Evolutionary conservation across 2,888 invertebrate genomes (phyloP).

Genomic region (Pachliopta kotzebuea): DNA sequence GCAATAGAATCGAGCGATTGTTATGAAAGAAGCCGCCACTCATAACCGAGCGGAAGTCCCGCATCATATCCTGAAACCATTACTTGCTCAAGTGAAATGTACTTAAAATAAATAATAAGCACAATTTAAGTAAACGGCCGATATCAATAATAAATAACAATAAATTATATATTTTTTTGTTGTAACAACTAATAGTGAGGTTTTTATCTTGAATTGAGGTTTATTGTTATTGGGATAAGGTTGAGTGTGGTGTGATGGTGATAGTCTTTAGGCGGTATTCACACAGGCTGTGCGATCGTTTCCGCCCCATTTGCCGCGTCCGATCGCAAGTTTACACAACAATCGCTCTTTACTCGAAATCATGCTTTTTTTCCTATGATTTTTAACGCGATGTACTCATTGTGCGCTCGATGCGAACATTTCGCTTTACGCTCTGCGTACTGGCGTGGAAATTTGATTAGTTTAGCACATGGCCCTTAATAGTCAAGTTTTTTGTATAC

Average conservation of each 20-base stretch:
- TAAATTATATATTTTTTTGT: constrained; percentile 39
- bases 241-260: constrained; percentile 22
- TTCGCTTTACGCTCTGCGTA: constrained; percentile 51
- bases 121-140: constrained; percentile 44
- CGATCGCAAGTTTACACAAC: constrained; percentile 77
- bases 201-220: constrained; percentile 17
- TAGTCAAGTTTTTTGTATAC: constrained; percentile 48
- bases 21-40: constrained; percentile 51
- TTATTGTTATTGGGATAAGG: constrained; percentile 20
- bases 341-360: constrained; percentile 70
- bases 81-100: constrained; percentile 45
- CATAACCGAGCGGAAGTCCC: constrained; percentile 62
- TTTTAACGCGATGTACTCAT: constrained; percentile 66
- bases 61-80: constrained; percentile 65
- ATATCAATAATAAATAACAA: constrained; percentile 41
- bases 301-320: constrained; percentile 75
- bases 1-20: constrained; percentile 52
- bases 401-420: constrained; percentile 50
- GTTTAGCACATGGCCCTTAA: constrained; percentile 67
- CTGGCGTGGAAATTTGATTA: constrained; percentile 76
- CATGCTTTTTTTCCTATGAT: constrained; percentile 65
- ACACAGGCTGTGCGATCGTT: constrained; percentile 67
- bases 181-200: too few species aligned
- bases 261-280: constrained; percentile 75
- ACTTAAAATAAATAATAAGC: constrained; percentile 35